Percentiles rank a stretch among this genome's conserved stretches.
phyloP scores from a whole-genome alignment of 2,888 invertebrate genomes.

The Epinotia demarniana region DNA sequence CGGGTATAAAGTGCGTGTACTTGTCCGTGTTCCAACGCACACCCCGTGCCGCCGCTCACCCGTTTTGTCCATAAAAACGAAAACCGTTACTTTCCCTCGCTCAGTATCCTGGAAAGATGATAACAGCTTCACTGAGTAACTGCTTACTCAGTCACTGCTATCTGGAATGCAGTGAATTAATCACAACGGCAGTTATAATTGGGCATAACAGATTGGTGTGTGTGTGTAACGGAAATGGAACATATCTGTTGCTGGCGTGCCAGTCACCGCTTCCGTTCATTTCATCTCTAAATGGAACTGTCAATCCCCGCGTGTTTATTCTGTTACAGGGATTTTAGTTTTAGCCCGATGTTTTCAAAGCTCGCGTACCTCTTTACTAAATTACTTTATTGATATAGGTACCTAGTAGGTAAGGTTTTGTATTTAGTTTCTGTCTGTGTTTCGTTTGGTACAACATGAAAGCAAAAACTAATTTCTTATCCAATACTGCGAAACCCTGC shows the following conservation, averaged over 20 bases:
- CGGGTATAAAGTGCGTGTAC: too few relatives aligned
- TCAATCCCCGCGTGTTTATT: conserved; percentile 43
- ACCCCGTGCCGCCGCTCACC: too few relatives aligned
- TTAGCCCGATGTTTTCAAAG: neutral
- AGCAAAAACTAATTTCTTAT: too few relatives aligned
- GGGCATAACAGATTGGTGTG: conserved; percentile 20
- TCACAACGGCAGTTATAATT: neutral
- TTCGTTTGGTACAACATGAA: too few relatives aligned
- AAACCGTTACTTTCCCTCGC: too few relatives aligned
- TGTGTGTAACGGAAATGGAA: conserved; percentile 29
- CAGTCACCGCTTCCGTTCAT: conserved; percentile 37
- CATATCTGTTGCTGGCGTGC: conserved; percentile 32
- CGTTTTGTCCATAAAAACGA: too few relatives aligned
- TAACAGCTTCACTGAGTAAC: neutral
- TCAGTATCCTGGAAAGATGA: too few relatives aligned
- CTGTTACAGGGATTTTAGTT: conserved; percentile 16
- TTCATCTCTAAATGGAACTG: conserved; percentile 49
- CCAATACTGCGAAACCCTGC: too few relatives aligned
- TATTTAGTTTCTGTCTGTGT: too few relatives aligned
- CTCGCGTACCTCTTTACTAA: neutral
- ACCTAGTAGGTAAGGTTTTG: neutral
- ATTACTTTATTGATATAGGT: neutral
- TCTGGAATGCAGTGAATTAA: neutral
- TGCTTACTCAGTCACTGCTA: too few relatives aligned
- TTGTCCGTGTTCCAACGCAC: too few relatives aligned